A percentile compares a stretch with the other conserved stretches of the same genome.
These are phyloP conservation scores for Tubulanus polymorphus DNA, from an alignment of 2,888 invertebrate genomes.

Conservation along the genomic window DNA sequence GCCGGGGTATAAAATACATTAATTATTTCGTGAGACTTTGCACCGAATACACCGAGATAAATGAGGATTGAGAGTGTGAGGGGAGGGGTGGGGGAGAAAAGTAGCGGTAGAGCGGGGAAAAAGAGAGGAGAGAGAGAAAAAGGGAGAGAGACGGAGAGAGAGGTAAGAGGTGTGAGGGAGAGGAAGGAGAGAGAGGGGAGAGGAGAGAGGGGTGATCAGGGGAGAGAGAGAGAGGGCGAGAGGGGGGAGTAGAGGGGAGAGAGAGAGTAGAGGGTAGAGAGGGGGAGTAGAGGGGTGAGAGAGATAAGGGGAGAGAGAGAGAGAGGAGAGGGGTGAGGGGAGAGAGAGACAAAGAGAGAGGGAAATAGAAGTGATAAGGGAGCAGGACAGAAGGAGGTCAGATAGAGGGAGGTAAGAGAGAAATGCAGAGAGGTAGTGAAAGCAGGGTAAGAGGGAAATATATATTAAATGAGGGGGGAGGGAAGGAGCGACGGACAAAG, in stretches of 20 bases:
- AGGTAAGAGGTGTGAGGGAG: constrained; percentile 4
- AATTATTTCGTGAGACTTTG: too few relatives aligned
- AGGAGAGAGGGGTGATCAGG: background rate
- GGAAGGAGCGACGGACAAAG: too few relatives aligned
- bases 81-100: constrained; percentile 1
- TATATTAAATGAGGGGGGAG: too few relatives aligned
- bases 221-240: constrained; percentile 1
- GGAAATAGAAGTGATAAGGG: too few relatives aligned
- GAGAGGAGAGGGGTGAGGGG: background rate
- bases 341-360: background rate
- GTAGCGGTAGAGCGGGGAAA: background rate
- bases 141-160: constrained; percentile 9
- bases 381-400: too few relatives aligned
- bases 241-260: constrained; percentile 2
- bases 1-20: too few relatives aligned
- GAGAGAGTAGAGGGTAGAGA: background rate
- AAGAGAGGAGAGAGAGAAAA: constrained; percentile 11
- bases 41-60: too few relatives aligned
- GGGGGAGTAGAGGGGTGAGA: background rate
- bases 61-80: background rate
- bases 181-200: background rate
- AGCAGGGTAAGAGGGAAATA: too few relatives aligned
- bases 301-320: background rate
- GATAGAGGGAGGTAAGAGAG: too few relatives aligned
- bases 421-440: too few relatives aligned